Evolutionary conservation across 2,113 vertebrate species (phyloP), one percentile per base, ranked within the genome.

Genomic region (Nibea coibor): DNA sequence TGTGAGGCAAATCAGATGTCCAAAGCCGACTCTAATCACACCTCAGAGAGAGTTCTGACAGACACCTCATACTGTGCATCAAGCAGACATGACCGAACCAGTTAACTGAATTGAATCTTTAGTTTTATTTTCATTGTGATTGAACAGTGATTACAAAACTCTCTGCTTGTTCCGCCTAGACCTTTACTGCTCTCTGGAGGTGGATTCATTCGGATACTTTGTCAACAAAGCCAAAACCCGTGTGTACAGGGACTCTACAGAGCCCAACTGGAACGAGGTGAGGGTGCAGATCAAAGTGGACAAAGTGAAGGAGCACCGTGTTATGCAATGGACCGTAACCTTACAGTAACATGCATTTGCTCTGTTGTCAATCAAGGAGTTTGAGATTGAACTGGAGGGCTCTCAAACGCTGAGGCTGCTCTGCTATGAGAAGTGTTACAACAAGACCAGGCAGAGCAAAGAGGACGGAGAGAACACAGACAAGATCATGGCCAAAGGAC

Each of bases 171-270:
- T 5, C 51, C 43, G 48, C 4, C 2, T 88, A 97, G 97, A 97
- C 88, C 92, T 98, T 51, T 99, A 98, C 93, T 99, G 97, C 90
- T 97, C 97, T 0, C 93, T 99, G 74, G 97, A 99, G 89, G 97
- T 99, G 90, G 97, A 99, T 86, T 98, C 97, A 50, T 99, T 97
- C 3, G 97, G 97, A 10, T 99, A 99, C 93, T 99, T 99, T 26
- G 97, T 99, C 91, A 99, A 99, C 93, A 98, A 99, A 93, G 97
- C 97, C 35, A 98, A 98, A 91, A 99, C 97, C 0, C 94, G 97
- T 0, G 97, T 98, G 68, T 96, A 98, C 93, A 93, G 97, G 87
- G 97, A 99, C 90, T 97, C 97, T 0, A 94, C 95, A 0, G 97
- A 98, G 86, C 97, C 97, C 59, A 97, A 95, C 93, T 99, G 97